Percentiles rank a stretch among this genome's conserved stretches.
Conservation (phyloP, 1,140 invertebrate species). For the Ruditapes philippinarum region DNA sequence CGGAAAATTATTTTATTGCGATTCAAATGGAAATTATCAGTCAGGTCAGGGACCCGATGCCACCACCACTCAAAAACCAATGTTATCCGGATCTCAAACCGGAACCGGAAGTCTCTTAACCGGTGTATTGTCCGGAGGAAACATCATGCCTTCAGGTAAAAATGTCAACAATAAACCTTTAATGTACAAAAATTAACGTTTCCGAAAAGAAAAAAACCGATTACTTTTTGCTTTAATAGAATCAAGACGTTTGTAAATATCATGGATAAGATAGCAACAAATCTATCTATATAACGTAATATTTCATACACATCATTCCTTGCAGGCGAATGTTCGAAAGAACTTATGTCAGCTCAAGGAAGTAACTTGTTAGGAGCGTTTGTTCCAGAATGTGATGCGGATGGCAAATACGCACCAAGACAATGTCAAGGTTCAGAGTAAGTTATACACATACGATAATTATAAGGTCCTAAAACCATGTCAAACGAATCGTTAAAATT, state of each 20-base stretch:
- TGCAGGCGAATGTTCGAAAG: constrained; percentile 45
- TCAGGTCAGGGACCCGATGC: not conserved
- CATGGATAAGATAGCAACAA: no score
- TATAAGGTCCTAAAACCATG: no score
- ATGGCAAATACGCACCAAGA: constrained; percentile 66
- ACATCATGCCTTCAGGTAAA: not conserved
- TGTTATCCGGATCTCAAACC: not conserved
- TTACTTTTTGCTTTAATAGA: no score
- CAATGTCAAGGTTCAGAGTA: constrained; percentile 70
- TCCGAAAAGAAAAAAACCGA: no score
- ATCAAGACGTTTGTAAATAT: no score
- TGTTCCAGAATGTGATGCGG: constrained; percentile 66
- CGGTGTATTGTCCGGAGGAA: not conserved
- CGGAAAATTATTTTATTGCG: constrained; percentile 70
- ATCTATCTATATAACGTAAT: no score
- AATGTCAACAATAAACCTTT: no score
- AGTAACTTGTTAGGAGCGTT: constrained; percentile 61
- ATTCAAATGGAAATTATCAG: constrained; percentile 68
- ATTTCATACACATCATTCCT: no score
- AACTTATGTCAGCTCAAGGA: constrained; percentile 18
- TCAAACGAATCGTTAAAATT: no score
- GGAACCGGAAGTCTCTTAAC: constrained; percentile 2
- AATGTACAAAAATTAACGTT: no score
- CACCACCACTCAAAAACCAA: not conserved
- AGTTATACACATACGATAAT: no score